Evolutionary conservation across 1,140 invertebrate genomes (phyloP), one percentile per base, ranked within the genome.

Genomic region (Drosophila nikananu): DNA sequence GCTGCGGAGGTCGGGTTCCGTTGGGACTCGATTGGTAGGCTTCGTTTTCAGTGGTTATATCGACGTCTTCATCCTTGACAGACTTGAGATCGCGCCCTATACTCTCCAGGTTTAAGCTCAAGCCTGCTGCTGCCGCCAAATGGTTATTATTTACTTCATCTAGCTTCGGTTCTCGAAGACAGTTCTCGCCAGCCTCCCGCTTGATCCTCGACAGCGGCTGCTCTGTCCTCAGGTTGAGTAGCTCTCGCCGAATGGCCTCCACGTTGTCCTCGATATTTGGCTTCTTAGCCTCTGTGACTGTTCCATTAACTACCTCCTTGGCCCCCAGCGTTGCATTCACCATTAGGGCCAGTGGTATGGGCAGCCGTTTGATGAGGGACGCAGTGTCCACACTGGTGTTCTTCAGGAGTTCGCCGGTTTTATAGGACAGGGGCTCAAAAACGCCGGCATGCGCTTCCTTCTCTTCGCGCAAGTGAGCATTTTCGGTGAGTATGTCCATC

Each of bases 51-150:
- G 58, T 72, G 25, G 67, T 72, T 15, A 41, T 21, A 51, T 83
- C 65, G 30, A 70, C 68, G 21, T 80, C 71, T 5, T 91, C 81
- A 44, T 91, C 86, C 9, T 64, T 63, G 15, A 92, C 49, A 15
- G 91, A 92, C 32, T 93, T 92, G 32, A 93, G 63, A 77, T 93
- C 91, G 6, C 92, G 84, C 41, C 92, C 92, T 49, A 91, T 84
- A 19, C 73, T 91, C 52, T 87, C 77, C 12, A 83, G 41, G 65
- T 92, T 75, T 19, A 92, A 46, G 49, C 44, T 49, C n/a, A 77
- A 39, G 3, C 51, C 57, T 21, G 70, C 57, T n/a, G 60, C 55
- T 8, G 57, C 55, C 1, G 41, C 80, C 21, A 68, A 42, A 35
- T 51, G 59, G 30, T 66, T 70, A 9, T 65, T 71, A 6, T 59